Conservation (phyloP, 2,113 vertebrate genomes). For the Noctilio leporinus region DNA sequence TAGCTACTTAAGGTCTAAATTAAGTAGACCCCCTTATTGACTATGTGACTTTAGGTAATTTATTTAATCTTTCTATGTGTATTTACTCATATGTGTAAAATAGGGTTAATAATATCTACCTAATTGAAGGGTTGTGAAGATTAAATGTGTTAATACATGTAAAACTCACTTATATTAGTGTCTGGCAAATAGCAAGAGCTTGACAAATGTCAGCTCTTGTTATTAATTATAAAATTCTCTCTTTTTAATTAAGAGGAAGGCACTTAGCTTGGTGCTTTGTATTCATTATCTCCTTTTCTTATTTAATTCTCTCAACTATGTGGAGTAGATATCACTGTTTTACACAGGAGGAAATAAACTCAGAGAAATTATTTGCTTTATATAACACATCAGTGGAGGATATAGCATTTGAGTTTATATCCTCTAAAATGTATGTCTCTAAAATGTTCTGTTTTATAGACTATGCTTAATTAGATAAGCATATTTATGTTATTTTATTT, state of each 20-base stretch:
- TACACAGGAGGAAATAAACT: neutral
- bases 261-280: neutral
- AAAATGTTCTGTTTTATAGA: neutral
- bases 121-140: neutral
- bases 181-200: neutral
- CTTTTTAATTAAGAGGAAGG: neutral
- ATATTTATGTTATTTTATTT: too few relatives aligned
- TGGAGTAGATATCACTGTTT: neutral
- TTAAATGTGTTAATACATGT: neutral
- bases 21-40: neutral
- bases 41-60: neutral
- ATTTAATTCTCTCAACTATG: neutral
- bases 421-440: neutral
- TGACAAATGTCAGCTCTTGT: neutral
- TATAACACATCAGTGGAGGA: neutral
- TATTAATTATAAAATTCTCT: neutral
- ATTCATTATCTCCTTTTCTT: neutral
- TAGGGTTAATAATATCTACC: neutral
- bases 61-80: neutral
- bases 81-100: conserved; percentile 2
- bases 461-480: neutral
- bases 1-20: neutral
- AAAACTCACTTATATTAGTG: neutral
- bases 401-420: neutral
- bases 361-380: neutral